These are phyloP conservation scores for Galagoides demidoff DNA, from an alignment of 2,797 vertebrate genomes.

Conservation along the genomic window DNA sequence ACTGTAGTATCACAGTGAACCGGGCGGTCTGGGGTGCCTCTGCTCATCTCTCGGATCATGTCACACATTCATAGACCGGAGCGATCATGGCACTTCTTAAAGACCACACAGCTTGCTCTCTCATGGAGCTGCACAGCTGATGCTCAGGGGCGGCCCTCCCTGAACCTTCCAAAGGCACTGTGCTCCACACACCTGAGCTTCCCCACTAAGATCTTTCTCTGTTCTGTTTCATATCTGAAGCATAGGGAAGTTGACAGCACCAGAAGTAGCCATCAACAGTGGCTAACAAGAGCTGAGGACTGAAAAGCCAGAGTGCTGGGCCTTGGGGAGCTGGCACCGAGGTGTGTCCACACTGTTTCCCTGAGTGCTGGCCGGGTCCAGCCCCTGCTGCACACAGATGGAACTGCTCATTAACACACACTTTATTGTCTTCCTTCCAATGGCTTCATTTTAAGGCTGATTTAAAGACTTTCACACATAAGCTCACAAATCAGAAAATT, in stretches of 20 bases:
- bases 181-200: not conserved
- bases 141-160: not conserved
- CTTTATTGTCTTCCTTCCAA: not conserved
- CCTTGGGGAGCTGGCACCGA: too few species aligned
- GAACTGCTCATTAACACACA: accelerated
- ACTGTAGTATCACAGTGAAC: accelerated
- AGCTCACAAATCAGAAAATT: not conserved
- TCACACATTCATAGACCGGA: not conserved
- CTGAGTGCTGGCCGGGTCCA: accelerated
- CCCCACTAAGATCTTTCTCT: not conserved
- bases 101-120: not conserved
- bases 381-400: accelerated
- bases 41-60: too few species aligned
- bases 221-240: not conserved
- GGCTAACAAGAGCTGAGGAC: not conserved
- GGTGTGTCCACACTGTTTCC: accelerated
- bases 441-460: not conserved
- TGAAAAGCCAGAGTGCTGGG: accelerated
- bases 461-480: not conserved
- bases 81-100: accelerated
- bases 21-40: not conserved
- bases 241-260: not conserved
- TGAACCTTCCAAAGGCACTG: not conserved
- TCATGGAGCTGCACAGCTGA: accelerated
- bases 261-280: not conserved